phyloP scores from a whole-genome alignment of 1,140 invertebrate genomes.

The Drosophila lacertosa region DNA sequence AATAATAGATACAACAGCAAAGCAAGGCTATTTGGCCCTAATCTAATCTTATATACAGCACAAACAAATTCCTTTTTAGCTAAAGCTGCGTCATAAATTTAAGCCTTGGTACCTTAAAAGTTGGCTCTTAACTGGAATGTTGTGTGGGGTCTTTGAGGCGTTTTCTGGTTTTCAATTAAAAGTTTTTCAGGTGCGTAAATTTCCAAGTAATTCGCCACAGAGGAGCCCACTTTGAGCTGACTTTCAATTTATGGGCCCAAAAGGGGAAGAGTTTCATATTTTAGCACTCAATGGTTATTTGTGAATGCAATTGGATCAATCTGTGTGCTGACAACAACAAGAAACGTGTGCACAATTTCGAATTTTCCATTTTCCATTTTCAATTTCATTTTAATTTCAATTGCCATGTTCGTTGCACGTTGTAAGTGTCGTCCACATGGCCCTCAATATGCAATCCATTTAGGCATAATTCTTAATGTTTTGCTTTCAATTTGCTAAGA shows the following conservation, averaged over 20 bases:
- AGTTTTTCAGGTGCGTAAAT: conserved; percentile 65
- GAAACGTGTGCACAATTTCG: conserved; percentile 20
- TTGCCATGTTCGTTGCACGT: conserved; percentile 40
- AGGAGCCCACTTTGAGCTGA: conserved; percentile 39
- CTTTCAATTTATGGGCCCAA: conserved; percentile 35
- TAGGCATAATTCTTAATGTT: conserved; percentile 80
- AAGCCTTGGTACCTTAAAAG: conserved; percentile 31
- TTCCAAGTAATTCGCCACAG: conserved; percentile 44
- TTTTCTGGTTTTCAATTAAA: conserved; percentile 71
- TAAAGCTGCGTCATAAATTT: conserved; percentile 69
- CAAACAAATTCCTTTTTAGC: conserved; percentile 50
- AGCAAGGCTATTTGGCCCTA: conserved; percentile 21
- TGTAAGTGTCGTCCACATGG: conserved; percentile 63
- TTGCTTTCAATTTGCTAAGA: conserved; percentile 77
- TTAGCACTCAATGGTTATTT: conserved; percentile 37
- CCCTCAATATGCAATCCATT: conserved; percentile 56
- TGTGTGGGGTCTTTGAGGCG: conserved; percentile 10
- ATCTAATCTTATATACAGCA: conserved; percentile 24
- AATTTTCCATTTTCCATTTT: conserved; percentile 23
- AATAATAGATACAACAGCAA: no score
- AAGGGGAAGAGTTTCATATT: conserved; percentile 30
- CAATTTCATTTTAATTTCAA: conserved; percentile 43
- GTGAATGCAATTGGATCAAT: conserved; percentile 68
- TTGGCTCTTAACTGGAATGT: conserved; percentile 40
- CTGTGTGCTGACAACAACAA: conserved; percentile 64